Evolutionary conservation across 2,888 invertebrate species (phyloP), one percentile per base, ranked within the genome.

Genomic region (Eugnorisma glareosa): DNA sequence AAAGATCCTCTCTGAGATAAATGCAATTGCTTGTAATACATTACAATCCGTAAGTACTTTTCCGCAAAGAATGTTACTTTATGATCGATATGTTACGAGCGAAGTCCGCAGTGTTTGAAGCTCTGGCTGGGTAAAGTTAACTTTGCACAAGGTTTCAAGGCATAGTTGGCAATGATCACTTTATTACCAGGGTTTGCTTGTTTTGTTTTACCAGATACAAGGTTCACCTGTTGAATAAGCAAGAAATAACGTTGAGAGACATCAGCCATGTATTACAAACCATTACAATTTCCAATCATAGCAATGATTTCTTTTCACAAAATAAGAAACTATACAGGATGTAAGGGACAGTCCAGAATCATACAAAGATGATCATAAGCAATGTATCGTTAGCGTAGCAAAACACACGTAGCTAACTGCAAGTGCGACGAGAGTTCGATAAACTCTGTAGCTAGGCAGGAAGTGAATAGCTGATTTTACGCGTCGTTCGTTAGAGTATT

Each of bases 81-180:
- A 70, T 79, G 79, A 69, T 79, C 61, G 61, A 63, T 63, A 54
- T 71, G 28, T 51, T 79, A 51, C 35, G 35, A 51, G 51, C 28
- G 48, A 28, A 59, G 40, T 28, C 79, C 68, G 59, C 35, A 35
- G 7, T 77, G 24, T 63, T 71, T 35, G 40, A 63, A 24, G 80
- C 7, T 43, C 18, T 61, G 11, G n/a, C 28, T 7, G 18, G 40
- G 28, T 48, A 18, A 48, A 72, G 35, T 72, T 54, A 54, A 64
- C 63, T 63, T 72, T 80, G 28, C 45, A 37, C 51, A 45, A 7
- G 18, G 35, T 59, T 45, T 28, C 18, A 71, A 64, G 31, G 24
- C 31, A 51, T 37, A 37, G 54, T 80, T 63, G 31, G 35, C 54
- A 64, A n/a, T 37, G 1, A 80, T n/a, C 11, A 11, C 54, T 70